Evolutionary conservation across 2,888 invertebrate genomes (phyloP).

Genomic region (Omphaloscelis lunosa): DNA sequence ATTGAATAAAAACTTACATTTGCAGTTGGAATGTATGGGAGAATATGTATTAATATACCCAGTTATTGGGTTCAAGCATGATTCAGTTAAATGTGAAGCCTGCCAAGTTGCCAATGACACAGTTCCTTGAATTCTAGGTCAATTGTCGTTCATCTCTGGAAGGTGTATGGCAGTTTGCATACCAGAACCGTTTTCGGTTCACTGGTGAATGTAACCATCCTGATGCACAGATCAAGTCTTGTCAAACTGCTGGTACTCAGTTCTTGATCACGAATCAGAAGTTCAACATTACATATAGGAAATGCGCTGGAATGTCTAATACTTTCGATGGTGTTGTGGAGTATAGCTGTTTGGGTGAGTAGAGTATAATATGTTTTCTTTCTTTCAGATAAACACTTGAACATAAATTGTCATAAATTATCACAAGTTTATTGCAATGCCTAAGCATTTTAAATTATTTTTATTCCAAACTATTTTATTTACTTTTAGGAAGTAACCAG

Average conservation of each 20-base stretch:
- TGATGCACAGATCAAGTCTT: constrained; percentile 97
- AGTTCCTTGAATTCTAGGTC: constrained; percentile 84
- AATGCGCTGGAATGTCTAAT: constrained; percentile 96
- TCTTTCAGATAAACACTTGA: neutral
- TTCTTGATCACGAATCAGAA: constrained; percentile 99
- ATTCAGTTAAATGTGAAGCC: neutral
- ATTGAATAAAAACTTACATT: no score
- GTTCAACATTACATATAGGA: constrained; percentile 98
- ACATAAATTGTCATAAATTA: neutral
- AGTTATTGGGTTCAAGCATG: neutral
- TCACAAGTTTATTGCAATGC: neutral
- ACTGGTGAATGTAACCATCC: constrained; percentile 97
- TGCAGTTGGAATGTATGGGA: no score
- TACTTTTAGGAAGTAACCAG: neutral
- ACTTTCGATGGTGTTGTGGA: constrained; percentile 98
- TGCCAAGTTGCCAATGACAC: neutral
- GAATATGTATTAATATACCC: no score
- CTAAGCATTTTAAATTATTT: neutral
- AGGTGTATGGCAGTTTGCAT: constrained; percentile 99
- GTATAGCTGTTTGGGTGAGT: constrained; percentile 95
- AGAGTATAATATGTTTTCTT: neutral
- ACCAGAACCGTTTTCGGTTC: constrained; percentile 97
- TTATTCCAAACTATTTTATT: neutral
- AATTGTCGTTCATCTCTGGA: constrained; percentile 98
- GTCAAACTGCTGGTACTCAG: constrained; percentile 98